Conservation (phyloP, 1,140 invertebrate genomes). For the Lepidotrigona ventralis region DNA sequence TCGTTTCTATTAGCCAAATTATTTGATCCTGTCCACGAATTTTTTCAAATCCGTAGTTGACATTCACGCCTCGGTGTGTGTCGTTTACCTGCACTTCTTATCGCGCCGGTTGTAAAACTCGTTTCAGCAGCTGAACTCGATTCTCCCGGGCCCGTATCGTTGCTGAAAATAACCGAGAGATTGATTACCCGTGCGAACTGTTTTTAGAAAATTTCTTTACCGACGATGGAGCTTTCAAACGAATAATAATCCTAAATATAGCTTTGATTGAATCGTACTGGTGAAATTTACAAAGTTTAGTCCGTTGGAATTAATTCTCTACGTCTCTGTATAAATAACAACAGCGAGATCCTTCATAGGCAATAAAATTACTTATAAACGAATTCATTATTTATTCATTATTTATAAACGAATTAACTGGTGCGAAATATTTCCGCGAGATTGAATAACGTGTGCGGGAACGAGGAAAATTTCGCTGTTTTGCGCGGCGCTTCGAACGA, state of each 20-base stretch:
- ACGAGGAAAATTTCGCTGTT: not conserved
- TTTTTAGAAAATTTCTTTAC: not conserved
- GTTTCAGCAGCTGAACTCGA: conserved; percentile 25
- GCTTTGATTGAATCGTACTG: not conserved
- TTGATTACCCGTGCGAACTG: not conserved
- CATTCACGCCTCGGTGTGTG: not conserved
- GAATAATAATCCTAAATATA: not conserved
- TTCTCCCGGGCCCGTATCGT: not conserved
- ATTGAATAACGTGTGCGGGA: not conserved
- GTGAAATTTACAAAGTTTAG: not conserved
- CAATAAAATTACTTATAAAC: not conserved
- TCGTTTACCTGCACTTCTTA: conserved; percentile 21
- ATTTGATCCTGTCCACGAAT: not conserved
- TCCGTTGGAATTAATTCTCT: not conserved
- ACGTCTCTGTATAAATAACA: not conserved
- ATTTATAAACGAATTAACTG: not conserved
- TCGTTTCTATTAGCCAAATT: too few species aligned
- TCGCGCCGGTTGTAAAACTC: conserved; percentile 30
- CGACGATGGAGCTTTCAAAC: not conserved
- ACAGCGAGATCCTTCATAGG: not conserved
- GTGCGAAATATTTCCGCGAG: not conserved
- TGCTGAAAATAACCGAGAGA: conserved; percentile 22
- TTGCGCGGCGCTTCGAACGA: not conserved
- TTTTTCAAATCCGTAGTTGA: not conserved
- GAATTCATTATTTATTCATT: not conserved